phyloP scores from a whole-genome alignment of 2,797 vertebrate species.

The Muraenolepis orangiensis region DNA sequence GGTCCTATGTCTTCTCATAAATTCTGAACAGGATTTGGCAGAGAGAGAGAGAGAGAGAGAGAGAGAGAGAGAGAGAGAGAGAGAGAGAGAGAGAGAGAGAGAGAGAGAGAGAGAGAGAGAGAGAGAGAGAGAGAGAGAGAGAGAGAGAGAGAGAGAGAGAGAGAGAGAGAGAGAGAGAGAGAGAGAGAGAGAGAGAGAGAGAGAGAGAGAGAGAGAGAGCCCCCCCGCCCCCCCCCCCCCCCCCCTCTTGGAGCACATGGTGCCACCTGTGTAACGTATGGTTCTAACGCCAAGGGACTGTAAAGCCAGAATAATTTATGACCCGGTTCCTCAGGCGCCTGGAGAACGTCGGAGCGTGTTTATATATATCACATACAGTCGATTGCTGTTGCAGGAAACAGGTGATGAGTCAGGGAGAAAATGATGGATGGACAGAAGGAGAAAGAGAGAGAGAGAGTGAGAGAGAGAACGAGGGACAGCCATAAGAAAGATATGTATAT shows the following conservation, averaged over 20 bases:
- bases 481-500: conserved; percentile 18
- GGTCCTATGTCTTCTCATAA: conserved; percentile 65
- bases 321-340: conserved; percentile 29
- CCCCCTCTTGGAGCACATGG: conserved; percentile 53
- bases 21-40: conserved; percentile 75
- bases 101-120: conserved; percentile 46
- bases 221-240: no score
- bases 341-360: conserved; percentile 9
- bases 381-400: conserved; percentile 18
- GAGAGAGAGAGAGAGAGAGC: conserved; percentile 43
- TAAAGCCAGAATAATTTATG: conserved; percentile 44
- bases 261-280: conserved; percentile 37
- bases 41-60: conserved; percentile 48
- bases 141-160: conserved; percentile 44
- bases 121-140: conserved; percentile 43
- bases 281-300: conserved; percentile 40
- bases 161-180: conserved; percentile 42
- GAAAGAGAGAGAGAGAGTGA: conserved; percentile 22
- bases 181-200: conserved; percentile 42
- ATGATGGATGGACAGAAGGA: conserved; percentile 20
- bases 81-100: conserved; percentile 47
- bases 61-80: conserved; percentile 48
- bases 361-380: background rate
- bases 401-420: background rate
- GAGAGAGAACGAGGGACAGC: background rate